phyloP scores from a whole-genome alignment of 2,888 invertebrate genomes.

The Lumbricus terrestris region DNA sequence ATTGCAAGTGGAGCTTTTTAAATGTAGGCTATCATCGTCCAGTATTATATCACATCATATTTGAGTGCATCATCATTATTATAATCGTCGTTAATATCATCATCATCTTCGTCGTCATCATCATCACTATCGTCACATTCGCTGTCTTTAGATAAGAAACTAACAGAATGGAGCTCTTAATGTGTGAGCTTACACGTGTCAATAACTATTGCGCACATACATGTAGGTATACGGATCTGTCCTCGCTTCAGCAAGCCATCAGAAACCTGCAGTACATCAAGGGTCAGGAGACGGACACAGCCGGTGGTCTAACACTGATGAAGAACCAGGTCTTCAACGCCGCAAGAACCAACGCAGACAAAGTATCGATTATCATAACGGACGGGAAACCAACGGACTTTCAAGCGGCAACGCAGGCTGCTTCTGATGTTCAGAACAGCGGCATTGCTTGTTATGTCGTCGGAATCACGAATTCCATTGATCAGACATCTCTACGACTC shows the following conservation, averaged over 20 bases:
- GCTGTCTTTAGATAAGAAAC: not conserved
- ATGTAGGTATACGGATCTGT: not conserved
- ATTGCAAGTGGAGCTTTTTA: too few relatives aligned
- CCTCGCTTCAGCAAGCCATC: slow-evolving; percentile 7
- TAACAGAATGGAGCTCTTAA: not conserved
- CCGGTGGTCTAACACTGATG: not conserved
- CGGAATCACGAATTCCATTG: not conserved
- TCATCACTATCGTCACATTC: not conserved
- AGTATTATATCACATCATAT: too few relatives aligned
- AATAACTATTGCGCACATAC: not conserved
- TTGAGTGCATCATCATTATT: too few relatives aligned
- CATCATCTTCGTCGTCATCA: slow-evolving; percentile 17
- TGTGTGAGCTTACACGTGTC: not conserved
- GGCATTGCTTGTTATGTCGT: not conserved
- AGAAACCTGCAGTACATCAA: not conserved
- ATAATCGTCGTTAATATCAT: slow-evolving; percentile 15
- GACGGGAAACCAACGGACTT: slow-evolving; percentile 15
- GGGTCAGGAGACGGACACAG: not conserved
- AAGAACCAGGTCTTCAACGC: slow-evolving; percentile 22
- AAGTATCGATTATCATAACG: slow-evolving; percentile 22
- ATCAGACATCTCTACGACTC: not conserved
- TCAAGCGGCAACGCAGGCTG: not conserved
- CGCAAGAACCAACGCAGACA: not conserved
- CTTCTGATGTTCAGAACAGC: not conserved
- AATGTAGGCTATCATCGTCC: too few relatives aligned